These are phyloP conservation scores for Brachystomella parvula DNA, from an alignment of 1,140 invertebrate genomes.

Conservation along the genomic window DNA sequence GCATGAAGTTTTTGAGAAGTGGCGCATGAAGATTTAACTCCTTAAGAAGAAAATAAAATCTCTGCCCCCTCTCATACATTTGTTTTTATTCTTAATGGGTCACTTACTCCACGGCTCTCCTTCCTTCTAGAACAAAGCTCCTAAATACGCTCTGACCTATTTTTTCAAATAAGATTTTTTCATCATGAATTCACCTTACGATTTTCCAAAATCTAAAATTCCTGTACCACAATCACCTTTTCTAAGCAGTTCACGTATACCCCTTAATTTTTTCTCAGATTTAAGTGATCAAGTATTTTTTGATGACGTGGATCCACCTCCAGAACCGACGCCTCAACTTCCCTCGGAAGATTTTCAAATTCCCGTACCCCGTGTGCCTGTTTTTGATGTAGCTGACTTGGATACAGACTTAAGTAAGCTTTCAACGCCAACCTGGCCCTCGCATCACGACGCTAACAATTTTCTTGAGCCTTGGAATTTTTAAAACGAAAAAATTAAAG, in stretches of 20 bases:
- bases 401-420: neutral
- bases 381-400: neutral
- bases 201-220: slow-evolving; percentile 34
- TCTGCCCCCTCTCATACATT: no score
- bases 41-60: no score
- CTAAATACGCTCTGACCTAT: neutral
- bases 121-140: neutral
- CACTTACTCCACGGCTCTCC: neutral
- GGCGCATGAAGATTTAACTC: no score
- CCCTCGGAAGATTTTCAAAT: neutral
- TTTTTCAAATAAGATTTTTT: neutral
- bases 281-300: slow-evolving; percentile 36
- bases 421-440: neutral
- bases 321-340: neutral
- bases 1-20: no score
- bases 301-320: slow-evolving; percentile 15
- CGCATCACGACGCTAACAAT: slow-evolving; percentile 19
- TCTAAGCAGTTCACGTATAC: slow-evolving; percentile 17
- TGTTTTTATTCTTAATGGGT: slow-evolving; percentile 4
- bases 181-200: neutral
- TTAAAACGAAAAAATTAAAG: no score
- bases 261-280: slow-evolving; percentile 26
- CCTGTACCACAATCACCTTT: slow-evolving; percentile 35
- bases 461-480: slow-evolving; percentile 30
- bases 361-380: neutral